phyloP scores from a whole-genome alignment of 2,797 vertebrate genomes.

The Ficedula albicollis region DNA sequence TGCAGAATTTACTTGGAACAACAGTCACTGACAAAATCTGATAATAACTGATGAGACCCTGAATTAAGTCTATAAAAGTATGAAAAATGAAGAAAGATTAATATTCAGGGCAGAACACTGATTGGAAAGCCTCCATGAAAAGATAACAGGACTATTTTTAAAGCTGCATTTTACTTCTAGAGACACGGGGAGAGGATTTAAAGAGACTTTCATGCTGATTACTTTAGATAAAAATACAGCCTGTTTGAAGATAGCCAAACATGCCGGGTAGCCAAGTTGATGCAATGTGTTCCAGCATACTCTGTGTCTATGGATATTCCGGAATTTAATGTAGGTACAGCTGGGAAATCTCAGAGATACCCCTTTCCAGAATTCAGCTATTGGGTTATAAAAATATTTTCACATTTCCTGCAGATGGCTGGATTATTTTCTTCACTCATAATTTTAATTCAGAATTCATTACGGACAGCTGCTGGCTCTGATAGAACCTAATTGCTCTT shows the following conservation, averaged over 20 bases:
- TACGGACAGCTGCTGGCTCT: conserved; percentile 81
- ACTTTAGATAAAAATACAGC: conserved; percentile 71
- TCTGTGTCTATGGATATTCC: conserved; percentile 58
- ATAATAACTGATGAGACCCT: conserved; percentile 14
- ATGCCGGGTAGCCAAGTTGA: conserved; percentile 47
- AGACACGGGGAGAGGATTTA: conserved; percentile 53
- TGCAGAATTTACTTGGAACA: conserved; percentile 26
- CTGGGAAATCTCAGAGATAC: conserved; percentile 76
- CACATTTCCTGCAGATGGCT: conserved; percentile 81
- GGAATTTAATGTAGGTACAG: conserved; percentile 74
- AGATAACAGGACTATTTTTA: conserved; percentile 73
- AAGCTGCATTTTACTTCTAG: conserved; percentile 64
- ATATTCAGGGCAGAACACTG: conserved; percentile 48
- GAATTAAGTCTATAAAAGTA: conserved; percentile 48
- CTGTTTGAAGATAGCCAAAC: conserved; percentile 66
- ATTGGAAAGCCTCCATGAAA: conserved; percentile 59
- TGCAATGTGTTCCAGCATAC: conserved; percentile 59
- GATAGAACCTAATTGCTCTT: conserved; percentile 78
- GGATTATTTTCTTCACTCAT: conserved; percentile 77
- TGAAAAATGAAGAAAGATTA: conserved; percentile 58
- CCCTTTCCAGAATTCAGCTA: conserved; percentile 72
- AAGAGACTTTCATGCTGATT: conserved; percentile 72
- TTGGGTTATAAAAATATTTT: conserved; percentile 82
- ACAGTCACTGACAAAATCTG: conserved; percentile 11
- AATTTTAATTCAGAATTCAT: conserved; percentile 81